Evolutionary conservation across 2,113 vertebrate genomes (phyloP), one percentile per base, ranked within the genome.

Genomic region (Heterochromis multidens): DNA sequence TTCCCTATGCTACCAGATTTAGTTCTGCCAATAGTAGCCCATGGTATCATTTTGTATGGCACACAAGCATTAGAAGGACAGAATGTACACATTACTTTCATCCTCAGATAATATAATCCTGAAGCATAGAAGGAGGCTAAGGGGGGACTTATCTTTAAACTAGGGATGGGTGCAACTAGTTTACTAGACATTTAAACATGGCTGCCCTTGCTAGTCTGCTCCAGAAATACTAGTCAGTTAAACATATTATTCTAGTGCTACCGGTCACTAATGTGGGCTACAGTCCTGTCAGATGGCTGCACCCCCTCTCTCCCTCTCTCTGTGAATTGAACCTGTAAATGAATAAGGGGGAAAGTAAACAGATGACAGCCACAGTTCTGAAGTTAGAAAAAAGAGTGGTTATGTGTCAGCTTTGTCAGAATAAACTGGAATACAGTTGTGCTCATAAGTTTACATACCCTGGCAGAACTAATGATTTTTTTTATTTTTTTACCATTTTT

Each of bases 281-380:
- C 21, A 65, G 33, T 65, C 62, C 62, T 65, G 35, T 40, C 62
- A 65, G 62, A 65, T 65, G 33, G 33, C 33, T 65, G 62, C 62
- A 65, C 33, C 62, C 62, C 14, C 33, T 65, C 61, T 0, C 33
- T 37, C 6, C 0, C 33, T 4, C 12, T 12, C 33, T 5, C 21
- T 14, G 11, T 37, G 33, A 63, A 37, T 19, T 19, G 61, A 63
- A 23, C 33, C 23, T 65, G 62, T 65, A 37, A 23, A 65, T 40
- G 40, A n/a, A 65, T 40, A 21, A 33, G 40, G 21, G 21, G 33
- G 62, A 65, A 65, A 23, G 33, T 40, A 65, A 40, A 40, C 62
- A 65, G 62, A 65, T 40, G 35, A 65, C 33, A 40, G 61, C 21
- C 61, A 63, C 2, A 33, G 61, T 63, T 33, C 33, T 23, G 61